Conservation (phyloP, 2,113 vertebrate species). For the Micronisus gabar region DNA sequence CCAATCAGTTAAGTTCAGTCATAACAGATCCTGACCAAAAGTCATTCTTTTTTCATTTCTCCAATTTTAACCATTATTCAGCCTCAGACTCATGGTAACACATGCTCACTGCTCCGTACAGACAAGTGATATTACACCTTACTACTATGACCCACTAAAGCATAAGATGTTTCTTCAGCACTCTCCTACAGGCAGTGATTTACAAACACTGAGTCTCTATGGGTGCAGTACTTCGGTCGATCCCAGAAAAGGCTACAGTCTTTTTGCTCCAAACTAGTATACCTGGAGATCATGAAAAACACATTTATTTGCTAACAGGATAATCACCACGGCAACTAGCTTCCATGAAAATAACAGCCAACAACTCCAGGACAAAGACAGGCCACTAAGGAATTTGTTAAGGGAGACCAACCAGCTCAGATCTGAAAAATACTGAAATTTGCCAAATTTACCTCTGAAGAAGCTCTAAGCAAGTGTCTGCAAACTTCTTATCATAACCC, state of each 20-base stretch:
- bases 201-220: not conserved
- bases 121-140: not conserved
- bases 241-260: not conserved
- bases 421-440: not conserved
- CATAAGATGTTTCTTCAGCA: not conserved
- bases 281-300: not conserved
- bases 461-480: not conserved
- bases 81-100: not conserved
- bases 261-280: not conserved
- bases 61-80: not conserved
- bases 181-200: not conserved
- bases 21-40: not conserved
- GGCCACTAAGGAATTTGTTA: not conserved
- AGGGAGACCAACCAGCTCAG: not conserved
- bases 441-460: not conserved
- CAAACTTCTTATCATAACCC: not conserved
- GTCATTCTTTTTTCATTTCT: accelerated
- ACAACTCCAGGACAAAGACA: not conserved
- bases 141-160: not conserved
- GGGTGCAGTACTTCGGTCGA: not conserved
- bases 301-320: not conserved
- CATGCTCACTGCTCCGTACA: not conserved
- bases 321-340: not conserved
- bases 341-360: not conserved
- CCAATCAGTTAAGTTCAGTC: not conserved